Evolutionary conservation across 2,113 vertebrate genomes (phyloP).

Genomic region (Pogonocichla stellata): DNA sequence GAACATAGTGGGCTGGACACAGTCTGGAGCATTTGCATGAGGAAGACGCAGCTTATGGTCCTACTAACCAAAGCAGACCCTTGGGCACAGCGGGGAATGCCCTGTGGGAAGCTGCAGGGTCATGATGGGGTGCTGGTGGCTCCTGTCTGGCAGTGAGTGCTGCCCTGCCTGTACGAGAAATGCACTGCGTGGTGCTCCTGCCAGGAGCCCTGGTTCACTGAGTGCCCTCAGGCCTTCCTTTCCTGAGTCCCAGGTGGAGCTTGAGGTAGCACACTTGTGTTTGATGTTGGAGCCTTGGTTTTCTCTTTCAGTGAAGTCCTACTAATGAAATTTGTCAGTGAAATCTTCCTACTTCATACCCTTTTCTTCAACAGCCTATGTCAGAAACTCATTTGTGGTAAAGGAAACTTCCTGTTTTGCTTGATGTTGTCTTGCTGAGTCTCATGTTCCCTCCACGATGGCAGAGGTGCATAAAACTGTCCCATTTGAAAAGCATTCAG

Average conservation of each 20-base stretch:
- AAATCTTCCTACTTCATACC: neutral
- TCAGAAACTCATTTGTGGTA: neutral
- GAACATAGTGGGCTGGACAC: too few relatives aligned
- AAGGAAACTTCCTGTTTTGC: neutral
- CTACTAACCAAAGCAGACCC: neutral
- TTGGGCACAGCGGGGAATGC: neutral
- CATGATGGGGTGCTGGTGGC: fast-evolving
- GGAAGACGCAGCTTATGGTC: too few relatives aligned
- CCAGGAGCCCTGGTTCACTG: fast-evolving
- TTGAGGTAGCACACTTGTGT: neutral
- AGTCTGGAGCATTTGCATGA: neutral
- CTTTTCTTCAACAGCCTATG: neutral
- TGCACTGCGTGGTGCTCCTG: neutral
- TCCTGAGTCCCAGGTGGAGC: fast-evolving
- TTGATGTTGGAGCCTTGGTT: neutral
- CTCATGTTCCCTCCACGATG: fast-evolving
- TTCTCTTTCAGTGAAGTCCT: neutral
- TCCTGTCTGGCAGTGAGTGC: fast-evolving
- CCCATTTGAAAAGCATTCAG: neutral
- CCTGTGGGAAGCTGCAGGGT: neutral
- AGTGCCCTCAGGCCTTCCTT: neutral
- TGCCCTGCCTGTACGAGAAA: neutral
- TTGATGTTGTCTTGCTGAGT: neutral
- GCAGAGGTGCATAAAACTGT: neutral
- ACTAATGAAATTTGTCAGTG: neutral